phyloP scores from a whole-genome alignment of 2,888 invertebrate species.

The Digitonthophagus gazella region DNA sequence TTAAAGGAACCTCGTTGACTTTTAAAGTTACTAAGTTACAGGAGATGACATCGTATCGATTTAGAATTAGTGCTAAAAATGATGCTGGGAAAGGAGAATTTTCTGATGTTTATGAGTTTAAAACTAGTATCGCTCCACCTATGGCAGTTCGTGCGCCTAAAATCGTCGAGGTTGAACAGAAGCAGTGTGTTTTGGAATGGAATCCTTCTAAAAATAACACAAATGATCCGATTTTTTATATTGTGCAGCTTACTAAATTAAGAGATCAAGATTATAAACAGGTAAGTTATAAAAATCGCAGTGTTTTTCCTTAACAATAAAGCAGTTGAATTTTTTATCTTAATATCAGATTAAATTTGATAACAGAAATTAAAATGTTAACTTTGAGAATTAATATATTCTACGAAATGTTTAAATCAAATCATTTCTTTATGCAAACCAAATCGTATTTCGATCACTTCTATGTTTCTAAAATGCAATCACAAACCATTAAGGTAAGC shows the following conservation, averaged over 20 bases:
- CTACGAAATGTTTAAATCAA: too few species aligned
- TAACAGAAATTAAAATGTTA: too few species aligned
- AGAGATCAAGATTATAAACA: constrained; percentile 63
- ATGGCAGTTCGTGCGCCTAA: constrained; percentile 73
- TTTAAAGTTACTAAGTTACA: constrained; percentile 82
- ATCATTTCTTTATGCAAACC: too few species aligned
- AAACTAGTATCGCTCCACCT: constrained; percentile 78
- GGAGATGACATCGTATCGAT: constrained; percentile 78
- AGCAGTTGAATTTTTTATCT: too few species aligned
- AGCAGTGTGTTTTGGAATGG: constrained; percentile 66
- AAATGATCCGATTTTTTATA: constrained; percentile 69
- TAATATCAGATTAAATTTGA: too few species aligned
- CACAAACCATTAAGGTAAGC: too few species aligned
- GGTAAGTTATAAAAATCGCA: constrained; percentile 49
- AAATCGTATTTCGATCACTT: too few species aligned
- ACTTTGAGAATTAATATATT: too few species aligned
- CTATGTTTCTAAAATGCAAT: too few species aligned
- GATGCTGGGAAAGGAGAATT: constrained; percentile 82
- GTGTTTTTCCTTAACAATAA: too few species aligned
- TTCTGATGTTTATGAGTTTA: constrained; percentile 65
- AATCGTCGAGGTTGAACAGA: constrained; percentile 57
- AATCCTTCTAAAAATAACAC: constrained; percentile 57
- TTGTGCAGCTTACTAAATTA: constrained; percentile 65
- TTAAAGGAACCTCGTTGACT: constrained; percentile 74
- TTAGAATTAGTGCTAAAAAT: constrained; percentile 82